A percentile compares a stretch with the other conserved stretches of the same genome.
Conservation (phyloP, 2,797 vertebrate species). For the Melanotaenia maccullochi region DNA sequence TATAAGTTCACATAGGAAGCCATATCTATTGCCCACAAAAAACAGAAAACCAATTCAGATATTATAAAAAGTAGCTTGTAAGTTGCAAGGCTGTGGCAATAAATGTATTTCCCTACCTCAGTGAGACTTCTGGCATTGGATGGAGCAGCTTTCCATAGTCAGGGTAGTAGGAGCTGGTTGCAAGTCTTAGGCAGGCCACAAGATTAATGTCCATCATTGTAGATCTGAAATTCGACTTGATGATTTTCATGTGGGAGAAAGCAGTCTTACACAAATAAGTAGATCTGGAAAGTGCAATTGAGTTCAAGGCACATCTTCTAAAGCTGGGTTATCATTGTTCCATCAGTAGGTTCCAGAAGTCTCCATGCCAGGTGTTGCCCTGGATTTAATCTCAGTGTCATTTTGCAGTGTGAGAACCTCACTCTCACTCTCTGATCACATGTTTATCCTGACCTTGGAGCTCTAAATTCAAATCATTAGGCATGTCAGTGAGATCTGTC, state of each 20-base stretch:
- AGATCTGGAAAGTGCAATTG: slow-evolving; percentile 43
- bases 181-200: slow-evolving; percentile 30
- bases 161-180: slow-evolving; percentile 25
- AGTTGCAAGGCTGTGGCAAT: too few species aligned
- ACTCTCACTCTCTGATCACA: too few species aligned
- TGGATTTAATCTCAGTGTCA: too few species aligned
- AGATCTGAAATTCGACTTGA: too few species aligned
- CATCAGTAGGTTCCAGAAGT: slow-evolving; percentile 13
- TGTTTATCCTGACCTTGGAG: neutral
- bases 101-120: too few species aligned
- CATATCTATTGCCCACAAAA: too few species aligned
- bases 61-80: too few species aligned
- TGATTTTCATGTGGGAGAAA: neutral
- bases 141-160: slow-evolving; percentile 6
- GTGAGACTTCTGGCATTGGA: neutral
- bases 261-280: slow-evolving; percentile 32
- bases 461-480: neutral
- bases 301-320: slow-evolving; percentile 14
- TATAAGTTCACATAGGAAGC: too few species aligned
- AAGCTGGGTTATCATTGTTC: slow-evolving; percentile 11
- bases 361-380: neutral
- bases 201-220: slow-evolving; percentile 30
- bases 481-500: neutral
- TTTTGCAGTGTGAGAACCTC: too few species aligned
- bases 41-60: too few species aligned